phyloP scores from a whole-genome alignment of 2,888 invertebrate species.

The Meteorus cinctellus region DNA sequence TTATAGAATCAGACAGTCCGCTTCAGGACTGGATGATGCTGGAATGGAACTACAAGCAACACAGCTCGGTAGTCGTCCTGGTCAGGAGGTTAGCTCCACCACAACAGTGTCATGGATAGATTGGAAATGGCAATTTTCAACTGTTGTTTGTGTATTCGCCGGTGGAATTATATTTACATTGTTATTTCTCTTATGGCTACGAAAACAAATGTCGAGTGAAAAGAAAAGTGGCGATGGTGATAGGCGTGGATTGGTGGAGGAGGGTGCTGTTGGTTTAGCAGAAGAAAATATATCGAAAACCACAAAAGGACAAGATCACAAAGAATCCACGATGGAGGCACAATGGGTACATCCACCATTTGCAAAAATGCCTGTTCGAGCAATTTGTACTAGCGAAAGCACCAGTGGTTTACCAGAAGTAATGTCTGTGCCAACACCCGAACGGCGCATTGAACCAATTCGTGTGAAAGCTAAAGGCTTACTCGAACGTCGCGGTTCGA shows the following conservation, averaged over 20 bases:
- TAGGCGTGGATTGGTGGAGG: slow-evolving; percentile 70
- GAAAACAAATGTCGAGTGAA: slow-evolving; percentile 74
- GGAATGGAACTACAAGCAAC: slow-evolving; percentile 71
- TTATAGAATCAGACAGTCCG: slow-evolving; percentile 70
- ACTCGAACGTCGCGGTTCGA: slow-evolving; percentile 90
- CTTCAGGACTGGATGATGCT: slow-evolving; percentile 73
- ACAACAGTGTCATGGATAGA: slow-evolving; percentile 69
- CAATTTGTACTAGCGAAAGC: slow-evolving; percentile 50
- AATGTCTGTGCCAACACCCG: slow-evolving; percentile 63
- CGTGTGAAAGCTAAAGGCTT: slow-evolving; percentile 80
- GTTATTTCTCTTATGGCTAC: slow-evolving; percentile 72
- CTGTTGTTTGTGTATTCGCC: slow-evolving; percentile 69
- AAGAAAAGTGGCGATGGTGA: slow-evolving; percentile 70
- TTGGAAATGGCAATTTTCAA: slow-evolving; percentile 68
- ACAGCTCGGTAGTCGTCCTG: slow-evolving; percentile 64
- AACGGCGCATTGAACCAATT: slow-evolving; percentile 73
- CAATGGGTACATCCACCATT: slow-evolving; percentile 67
- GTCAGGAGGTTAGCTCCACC: slow-evolving; percentile 68
- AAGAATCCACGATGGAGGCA: slow-evolving; percentile 58
- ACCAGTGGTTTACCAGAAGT: slow-evolving; percentile 63
- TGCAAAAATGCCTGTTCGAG: slow-evolving; percentile 55
- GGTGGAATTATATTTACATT: slow-evolving; percentile 71
- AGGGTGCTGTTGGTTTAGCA: slow-evolving; percentile 62
- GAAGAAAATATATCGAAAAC: slow-evolving; percentile 62
- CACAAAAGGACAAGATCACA: slow-evolving; percentile 53